phyloP scores from a whole-genome alignment of 1,140 invertebrate species.

The Sitodiplosis mosellana region DNA sequence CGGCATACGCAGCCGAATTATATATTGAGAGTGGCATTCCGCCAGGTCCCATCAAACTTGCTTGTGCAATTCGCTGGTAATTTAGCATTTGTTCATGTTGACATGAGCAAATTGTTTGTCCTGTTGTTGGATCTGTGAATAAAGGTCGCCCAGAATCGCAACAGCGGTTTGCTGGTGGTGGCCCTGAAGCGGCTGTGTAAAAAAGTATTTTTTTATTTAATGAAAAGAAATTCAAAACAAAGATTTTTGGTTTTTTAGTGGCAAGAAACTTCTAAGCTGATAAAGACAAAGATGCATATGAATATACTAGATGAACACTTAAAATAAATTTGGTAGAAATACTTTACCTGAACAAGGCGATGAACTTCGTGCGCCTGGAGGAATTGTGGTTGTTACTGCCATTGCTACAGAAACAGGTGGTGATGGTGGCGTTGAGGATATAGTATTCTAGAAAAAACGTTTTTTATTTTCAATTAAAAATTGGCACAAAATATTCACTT shows the following conservation, averaged over 20 bases:
- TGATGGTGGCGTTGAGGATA: constrained; percentile 24
- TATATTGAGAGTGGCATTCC: constrained; percentile 53
- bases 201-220: too few relatives aligned
- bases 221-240: too few relatives aligned
- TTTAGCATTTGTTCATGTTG: constrained; percentile 59
- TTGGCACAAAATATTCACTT: too few relatives aligned
- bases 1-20: constrained; percentile 49
- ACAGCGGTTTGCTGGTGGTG: constrained; percentile 39
- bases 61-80: constrained; percentile 58
- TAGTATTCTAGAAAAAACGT: constrained; percentile 20
- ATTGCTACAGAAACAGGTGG: constrained; percentile 16
- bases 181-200: constrained; percentile 14
- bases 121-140: constrained; percentile 80
- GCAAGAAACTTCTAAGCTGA: too few relatives aligned
- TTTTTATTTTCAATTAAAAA: too few relatives aligned
- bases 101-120: constrained; percentile 83
- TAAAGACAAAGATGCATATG: too few relatives aligned
- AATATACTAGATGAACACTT: too few relatives aligned
- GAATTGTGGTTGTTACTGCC: constrained; percentile 26
- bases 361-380: constrained; percentile 29
- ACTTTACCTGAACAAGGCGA: constrained; percentile 21
- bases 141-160: constrained; percentile 82
- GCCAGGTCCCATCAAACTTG: constrained; percentile 26
- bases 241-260: too few relatives aligned
- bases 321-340: constrained; percentile 13